Base-by-base conservation (phyloP, 2,797 vertebrate genomes). In the Rhynchonycteris naso region DNA sequence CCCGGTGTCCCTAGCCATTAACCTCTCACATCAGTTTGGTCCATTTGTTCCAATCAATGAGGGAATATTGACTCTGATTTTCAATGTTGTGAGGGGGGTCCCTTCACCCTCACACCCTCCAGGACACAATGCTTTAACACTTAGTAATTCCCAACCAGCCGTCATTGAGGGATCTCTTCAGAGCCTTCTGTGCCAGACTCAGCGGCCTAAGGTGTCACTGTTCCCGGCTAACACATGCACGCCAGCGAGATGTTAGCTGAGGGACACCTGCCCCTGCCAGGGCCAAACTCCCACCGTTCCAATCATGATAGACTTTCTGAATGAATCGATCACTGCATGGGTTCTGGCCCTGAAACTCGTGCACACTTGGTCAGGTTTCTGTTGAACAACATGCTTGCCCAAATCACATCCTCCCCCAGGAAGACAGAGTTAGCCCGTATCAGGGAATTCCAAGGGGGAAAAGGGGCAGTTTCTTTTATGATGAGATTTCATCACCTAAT, bases 141-240 rank as follows among this genome's bases (percentile, higher is more conserved):
- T 15, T 30, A 18, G 0, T 16, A 11, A 43, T 30, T 76, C 58
- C 35, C 8, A 56, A 26, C 22, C 4, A 33, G 52, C 30, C 0
- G 61, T 14, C 21, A 0, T 6, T 22, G 12, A 11, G 50, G 6
- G 56, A 3, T n/a, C 47, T 33, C 78, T 38, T 50, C 28, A 8
- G 24, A 71, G 59, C 28, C 72, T 3, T 43, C 4, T 15, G 28
- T 50, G 59, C 35, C 21, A 7, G 38, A 35, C 2, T 1, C 1
- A 14, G 19, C 3, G 5, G 14, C 58, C 30, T n/a, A 0, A 4
- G 47, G 28, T 38, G 43, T 1, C 22, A 2, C 3, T 1, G 12
- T n/a, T 3, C 4, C 54, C 2, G 16, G 58, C 0, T 0, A 14
- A 54, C 0, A 7, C 16, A 4, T 0, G 9, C 16, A 4, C 0